These are phyloP conservation scores for Thera obeliscata DNA, from an alignment of 2,888 invertebrate species.

Conservation along the genomic window DNA sequence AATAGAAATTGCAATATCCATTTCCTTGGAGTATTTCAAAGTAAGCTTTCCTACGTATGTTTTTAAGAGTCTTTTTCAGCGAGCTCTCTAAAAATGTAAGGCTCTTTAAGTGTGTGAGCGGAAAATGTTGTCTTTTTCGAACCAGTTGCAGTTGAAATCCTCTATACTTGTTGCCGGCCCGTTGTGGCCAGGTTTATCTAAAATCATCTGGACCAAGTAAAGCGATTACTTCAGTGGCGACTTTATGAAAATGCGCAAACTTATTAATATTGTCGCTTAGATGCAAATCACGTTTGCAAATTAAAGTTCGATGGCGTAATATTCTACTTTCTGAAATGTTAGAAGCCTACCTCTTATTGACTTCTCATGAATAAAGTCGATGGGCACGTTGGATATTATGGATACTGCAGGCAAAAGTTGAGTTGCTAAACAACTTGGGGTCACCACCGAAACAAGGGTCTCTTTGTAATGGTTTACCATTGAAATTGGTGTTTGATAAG, in stretches of 20 bases:
- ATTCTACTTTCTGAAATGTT: constrained; percentile 7
- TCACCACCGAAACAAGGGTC: too few species aligned
- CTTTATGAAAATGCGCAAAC: constrained; percentile 77
- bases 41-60: constrained; percentile 49
- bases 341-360: neutral
- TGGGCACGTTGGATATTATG: too few species aligned
- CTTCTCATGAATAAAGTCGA: too few species aligned
- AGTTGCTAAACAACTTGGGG: too few species aligned
- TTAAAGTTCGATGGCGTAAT: constrained; percentile 33
- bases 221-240: constrained; percentile 73
- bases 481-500: too few species aligned
- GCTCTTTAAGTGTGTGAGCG: constrained; percentile 53
- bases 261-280: constrained; percentile 70
- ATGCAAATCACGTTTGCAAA: constrained; percentile 54
- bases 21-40: constrained; percentile 55
- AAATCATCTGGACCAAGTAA: constrained; percentile 81
- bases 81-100: constrained; percentile 48
- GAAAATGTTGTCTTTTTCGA: constrained; percentile 83
- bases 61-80: constrained; percentile 52
- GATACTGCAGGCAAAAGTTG: too few species aligned
- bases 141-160: constrained; percentile 81
- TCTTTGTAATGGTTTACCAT: too few species aligned
- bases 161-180: constrained; percentile 74
- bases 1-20: constrained; percentile 78
- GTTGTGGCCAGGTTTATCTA: constrained; percentile 73